Evolutionary conservation across 1,140 invertebrate species (phyloP), one percentile per base, ranked within the genome.

Genomic region (Dufourea novaeangliae): DNA sequence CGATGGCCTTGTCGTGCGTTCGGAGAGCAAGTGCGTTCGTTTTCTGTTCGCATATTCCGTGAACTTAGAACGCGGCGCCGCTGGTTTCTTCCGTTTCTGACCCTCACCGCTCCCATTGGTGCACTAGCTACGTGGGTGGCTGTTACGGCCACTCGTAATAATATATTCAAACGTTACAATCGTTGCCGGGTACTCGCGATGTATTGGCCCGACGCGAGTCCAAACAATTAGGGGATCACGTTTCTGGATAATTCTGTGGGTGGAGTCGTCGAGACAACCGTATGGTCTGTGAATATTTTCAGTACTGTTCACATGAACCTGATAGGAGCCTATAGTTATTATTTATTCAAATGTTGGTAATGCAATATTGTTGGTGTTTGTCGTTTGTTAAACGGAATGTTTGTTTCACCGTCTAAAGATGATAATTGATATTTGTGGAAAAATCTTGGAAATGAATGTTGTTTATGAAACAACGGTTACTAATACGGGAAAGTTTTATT

Each of bases 1-100:
- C 39, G 54, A 67, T 59, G 62, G 71, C 77, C 77, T 79, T 79
- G 77, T 34, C 41, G 32, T 61, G 56, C 37, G 67, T 64, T 72
- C 70, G 66, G 46, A 20, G 46, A 20, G 46, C 69, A 75, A 67
- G 68, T 44, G 44, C 69, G 39, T 27, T 54, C 25, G 10, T 59
- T 59, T 59, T 72, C 75, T 74, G 59, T 74, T 80, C 68, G 39
- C 69, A 52, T 59, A n/a, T 6, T n/a, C 54, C 39, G 10, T n/a
- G 27, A 44, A 39, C 56, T 52, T 25, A 34, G 32, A n/a, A 20
- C 54, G 52, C 39, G 41, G n/a, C 61, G 44, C 59, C 37, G 71
- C 61, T 37, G 27, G 44, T 61, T 62, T 67, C 75, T 34, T 84
- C 84, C 32, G 22, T 59, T 67, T 74, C 25, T 69, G n/a, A n/a